phyloP scores from a whole-genome alignment of 2,113 vertebrate genomes.

The Plectropomus leopardus region DNA sequence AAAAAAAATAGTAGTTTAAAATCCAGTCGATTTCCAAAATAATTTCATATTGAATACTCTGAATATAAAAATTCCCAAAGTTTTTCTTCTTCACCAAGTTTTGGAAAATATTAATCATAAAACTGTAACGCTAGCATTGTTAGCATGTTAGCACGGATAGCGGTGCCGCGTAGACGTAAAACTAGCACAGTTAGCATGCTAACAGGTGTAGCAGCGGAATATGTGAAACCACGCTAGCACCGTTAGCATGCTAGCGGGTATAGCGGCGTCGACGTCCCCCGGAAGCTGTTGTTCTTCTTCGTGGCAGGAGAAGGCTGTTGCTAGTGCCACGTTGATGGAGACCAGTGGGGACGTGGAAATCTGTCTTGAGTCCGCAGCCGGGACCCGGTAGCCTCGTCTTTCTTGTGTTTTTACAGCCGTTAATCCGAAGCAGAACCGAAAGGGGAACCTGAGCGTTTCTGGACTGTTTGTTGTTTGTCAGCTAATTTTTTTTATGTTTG shows the following conservation, averaged over 20 bases:
- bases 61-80: too few species aligned
- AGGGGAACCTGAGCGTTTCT: slow-evolving; percentile 27
- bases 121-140: neutral
- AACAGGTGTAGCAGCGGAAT: neutral
- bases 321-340: slow-evolving; percentile 96
- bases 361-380: slow-evolving; percentile 58
- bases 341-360: slow-evolving; percentile 86
- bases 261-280: slow-evolving; percentile 36
- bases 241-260: neutral
- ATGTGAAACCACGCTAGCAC: neutral
- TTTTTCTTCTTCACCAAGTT: too few species aligned
- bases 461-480: neutral
- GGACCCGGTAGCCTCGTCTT: slow-evolving; percentile 72
- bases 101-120: too few species aligned
- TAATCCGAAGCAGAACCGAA: slow-evolving; percentile 30
- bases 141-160: neutral
- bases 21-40: too few species aligned
- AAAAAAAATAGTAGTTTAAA: too few species aligned
- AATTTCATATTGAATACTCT: too few species aligned
- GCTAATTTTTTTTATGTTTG: slow-evolving; percentile 36
- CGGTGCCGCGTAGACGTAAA: neutral
- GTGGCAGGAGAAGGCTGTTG: slow-evolving; percentile 76
- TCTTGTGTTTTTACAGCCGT: neutral
- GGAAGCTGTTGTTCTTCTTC: slow-evolving; percentile 84
- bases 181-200: neutral